Evolutionary conservation across 2,797 vertebrate genomes (phyloP), one percentile per base, ranked within the genome.

Genomic region (Holocentrus rufus): DNA sequence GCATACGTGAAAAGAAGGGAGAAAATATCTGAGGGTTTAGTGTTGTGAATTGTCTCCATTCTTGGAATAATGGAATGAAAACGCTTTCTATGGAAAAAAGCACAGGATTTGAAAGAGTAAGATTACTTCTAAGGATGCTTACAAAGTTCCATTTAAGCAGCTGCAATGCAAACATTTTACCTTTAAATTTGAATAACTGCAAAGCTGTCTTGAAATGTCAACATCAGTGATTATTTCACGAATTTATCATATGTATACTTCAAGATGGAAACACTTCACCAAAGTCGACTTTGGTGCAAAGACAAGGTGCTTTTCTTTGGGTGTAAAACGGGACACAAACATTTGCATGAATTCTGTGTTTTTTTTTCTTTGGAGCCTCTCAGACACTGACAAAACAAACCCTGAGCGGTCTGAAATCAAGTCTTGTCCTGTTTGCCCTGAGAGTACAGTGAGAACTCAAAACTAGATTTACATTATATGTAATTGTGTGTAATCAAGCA

Each of bases 51-150:
- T 27, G 70, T 86, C 78, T 76, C 20, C 27, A 25, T 71, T 57
- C 62, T 72, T 65, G 65, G 82, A 83, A 74, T 56, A 75, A 47
- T 79, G 72, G 62, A 83, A 74, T 63, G 74, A 81, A 89, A 76
- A 88, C 84, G 14, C 39, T 42, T 42, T 42, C 13, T 4, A 58
- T 2, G 25, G 50, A 79, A 85, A 46, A 86, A 81, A 68, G 52
- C 22, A 9, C 30, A 39, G 39, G 17, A 46, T 80, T 87, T 18
- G 58, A 31, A 87, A 84, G 76, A 82, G 67, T 39, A 63, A 61
- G 61, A 84, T 73, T 66, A 65, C 62, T 69, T 72, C 31, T 67
- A 54, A 18, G 49, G 31, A 79, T 50, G 69, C 23, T 75, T 53
- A 7, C 17, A 74, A 63, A 20, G 59, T 55, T 55, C 44, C 0